phyloP scores from a whole-genome alignment of 2,888 invertebrate genomes.

The Terebella lapidaria region DNA sequence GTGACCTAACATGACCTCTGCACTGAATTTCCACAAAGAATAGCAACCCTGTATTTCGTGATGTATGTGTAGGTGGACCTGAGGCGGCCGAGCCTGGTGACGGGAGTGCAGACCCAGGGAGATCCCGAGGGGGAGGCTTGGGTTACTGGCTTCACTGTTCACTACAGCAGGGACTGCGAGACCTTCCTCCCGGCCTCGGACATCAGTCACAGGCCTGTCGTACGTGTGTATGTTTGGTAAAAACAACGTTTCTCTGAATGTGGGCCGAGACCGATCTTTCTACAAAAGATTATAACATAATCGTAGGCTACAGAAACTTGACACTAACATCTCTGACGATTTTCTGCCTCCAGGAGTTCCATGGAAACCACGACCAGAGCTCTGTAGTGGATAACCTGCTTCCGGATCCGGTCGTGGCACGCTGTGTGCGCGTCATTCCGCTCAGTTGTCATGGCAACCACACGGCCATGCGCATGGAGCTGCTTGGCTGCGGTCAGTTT shows the following conservation, averaged over 20 bases:
- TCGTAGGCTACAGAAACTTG: too few species aligned
- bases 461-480: slow-evolving; percentile 43
- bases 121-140: slow-evolving; percentile 36
- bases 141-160: slow-evolving; percentile 41
- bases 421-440: slow-evolving; percentile 44
- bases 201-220: too few species aligned
- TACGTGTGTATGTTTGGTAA: too few species aligned
- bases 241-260: too few species aligned
- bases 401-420: slow-evolving; percentile 35
- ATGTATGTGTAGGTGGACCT: slow-evolving; percentile 39
- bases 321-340: too few species aligned
- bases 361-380: slow-evolving; percentile 40
- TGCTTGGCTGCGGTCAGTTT: slow-evolving; percentile 47
- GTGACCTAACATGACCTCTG: too few species aligned
- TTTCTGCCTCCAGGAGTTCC: slow-evolving; percentile 34
- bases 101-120: slow-evolving; percentile 48
- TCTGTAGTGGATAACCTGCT: slow-evolving; percentile 40
- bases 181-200: slow-evolving; percentile 25
- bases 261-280: too few species aligned
- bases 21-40: too few species aligned
- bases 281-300: too few species aligned
- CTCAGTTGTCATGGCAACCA: slow-evolving; percentile 31
- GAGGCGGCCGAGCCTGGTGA: slow-evolving; percentile 35
- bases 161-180: slow-evolving; percentile 43
- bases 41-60: too few species aligned